Base-by-base conservation (phyloP, 23 tunicate species). In the Trididemnum nubilum region DNA sequence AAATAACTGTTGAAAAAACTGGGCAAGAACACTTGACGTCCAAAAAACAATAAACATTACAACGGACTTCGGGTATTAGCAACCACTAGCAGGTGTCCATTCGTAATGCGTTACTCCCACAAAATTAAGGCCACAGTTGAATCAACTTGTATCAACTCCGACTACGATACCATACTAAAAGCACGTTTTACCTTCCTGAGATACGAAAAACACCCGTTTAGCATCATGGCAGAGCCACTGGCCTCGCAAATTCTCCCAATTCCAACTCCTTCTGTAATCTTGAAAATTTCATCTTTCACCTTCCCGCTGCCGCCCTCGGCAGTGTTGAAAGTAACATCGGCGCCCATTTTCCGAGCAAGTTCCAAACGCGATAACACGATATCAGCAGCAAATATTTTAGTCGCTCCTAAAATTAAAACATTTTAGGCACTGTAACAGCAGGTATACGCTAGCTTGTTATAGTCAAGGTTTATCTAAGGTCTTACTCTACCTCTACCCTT, bases 201-300 rank as follows among this genome's bases (percentile, higher is more conserved):
- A 36, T 90, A 95, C 3, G 87, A 75, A 51, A 95, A 89, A 72
- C 96, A 89, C 49, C 83, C 78, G 36, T 89, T 89, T 2, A 95
- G 80, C 96, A 90, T 95, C 65, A 44, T 1, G 0, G 91, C 90
- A 0, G 87, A 49, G 9, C 98, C 98, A 51, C 95, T 88, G 12
- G 95, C 95, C 73, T 95, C 99, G 74, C 99, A 95, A 51, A 95
- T 95, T 33, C 99, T 73, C 23, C 85, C 96, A 52, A 95, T 83
- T 38, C 99, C 99, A 51, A 73, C 89, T 32, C 99, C 96, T 33
- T 79, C 81, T 0, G 99, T 95, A 29, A 89, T 50, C 64, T 76
- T 77, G 85, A 94, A 63, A 19, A 94, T 76, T 70, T 89, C 85
- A 7, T 52, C 88, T 36, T 88, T 85, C 54, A 94, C 75, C 4